These are phyloP conservation scores for Artemia sinica DNA, from an alignment of 2,888 invertebrate genomes.

Conservation along the genomic window DNA sequence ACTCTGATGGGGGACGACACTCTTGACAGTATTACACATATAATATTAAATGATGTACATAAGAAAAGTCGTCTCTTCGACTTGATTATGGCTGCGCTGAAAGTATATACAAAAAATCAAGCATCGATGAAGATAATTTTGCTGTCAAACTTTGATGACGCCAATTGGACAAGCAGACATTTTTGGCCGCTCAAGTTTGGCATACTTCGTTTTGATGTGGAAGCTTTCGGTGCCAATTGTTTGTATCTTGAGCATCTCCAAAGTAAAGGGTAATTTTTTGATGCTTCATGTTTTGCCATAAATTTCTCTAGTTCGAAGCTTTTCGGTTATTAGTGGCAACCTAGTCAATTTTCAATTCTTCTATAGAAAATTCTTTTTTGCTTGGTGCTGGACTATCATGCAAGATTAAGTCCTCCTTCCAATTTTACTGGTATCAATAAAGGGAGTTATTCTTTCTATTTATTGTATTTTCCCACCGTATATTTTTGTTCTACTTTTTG, in stretches of 20 bases:
- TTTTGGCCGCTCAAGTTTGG: neutral
- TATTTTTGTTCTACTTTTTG: too few species aligned
- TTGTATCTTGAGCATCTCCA: neutral
- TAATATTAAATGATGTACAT: constrained; percentile 85
- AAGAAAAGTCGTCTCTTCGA: constrained; percentile 84
- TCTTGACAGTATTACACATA: constrained; percentile 57
- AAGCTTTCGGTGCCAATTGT: neutral
- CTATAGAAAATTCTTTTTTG: too few species aligned
- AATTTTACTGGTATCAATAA: too few species aligned
- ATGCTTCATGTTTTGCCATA: too few species aligned
- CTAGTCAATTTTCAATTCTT: too few species aligned
- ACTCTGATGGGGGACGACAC: constrained; percentile 56
- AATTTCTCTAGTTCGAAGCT: too few species aligned
- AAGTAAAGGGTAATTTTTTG: neutral
- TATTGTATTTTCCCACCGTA: too few species aligned
- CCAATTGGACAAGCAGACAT: neutral
- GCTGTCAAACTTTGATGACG: constrained; percentile 1
- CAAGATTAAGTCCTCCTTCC: too few species aligned
- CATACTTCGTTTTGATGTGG: neutral
- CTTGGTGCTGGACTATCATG: too few species aligned
- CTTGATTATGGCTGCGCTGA: constrained; percentile 68
- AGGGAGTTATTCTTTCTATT: too few species aligned
- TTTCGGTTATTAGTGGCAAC: too few species aligned
- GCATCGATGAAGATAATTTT: neutral
- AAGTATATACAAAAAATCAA: constrained; percentile 43